Conservation (phyloP, 2,888 invertebrate species). For the Parnassius orleans region DNA sequence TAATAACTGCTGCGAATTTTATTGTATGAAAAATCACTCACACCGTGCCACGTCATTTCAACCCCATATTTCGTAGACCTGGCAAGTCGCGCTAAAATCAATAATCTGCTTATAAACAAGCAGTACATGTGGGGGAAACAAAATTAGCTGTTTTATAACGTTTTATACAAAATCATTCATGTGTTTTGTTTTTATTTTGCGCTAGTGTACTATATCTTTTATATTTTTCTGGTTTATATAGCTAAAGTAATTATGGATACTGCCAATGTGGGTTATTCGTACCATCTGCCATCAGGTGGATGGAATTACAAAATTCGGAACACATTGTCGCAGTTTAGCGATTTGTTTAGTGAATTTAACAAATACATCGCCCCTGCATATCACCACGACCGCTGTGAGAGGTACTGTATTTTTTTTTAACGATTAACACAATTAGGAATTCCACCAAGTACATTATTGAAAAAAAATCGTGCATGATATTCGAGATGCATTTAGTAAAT, state of each 20-base stretch:
- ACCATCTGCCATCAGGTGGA: slow-evolving; percentile 90
- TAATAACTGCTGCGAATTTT: background rate
- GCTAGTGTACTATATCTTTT: slow-evolving; percentile 31
- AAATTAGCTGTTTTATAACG: slow-evolving; percentile 41
- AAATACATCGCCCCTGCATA: slow-evolving; percentile 97
- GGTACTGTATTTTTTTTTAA: slow-evolving; percentile 74
- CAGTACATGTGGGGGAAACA: slow-evolving; percentile 57
- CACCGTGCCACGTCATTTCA: slow-evolving; percentile 33
- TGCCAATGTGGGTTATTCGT: slow-evolving; percentile 89
- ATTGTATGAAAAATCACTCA: background rate
- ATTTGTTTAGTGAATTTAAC: slow-evolving; percentile 97
- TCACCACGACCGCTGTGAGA: slow-evolving; percentile 97
- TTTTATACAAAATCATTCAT: slow-evolving; percentile 51
- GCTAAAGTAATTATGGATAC: slow-evolving; percentile 67
- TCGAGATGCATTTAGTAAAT: too few relatives aligned
- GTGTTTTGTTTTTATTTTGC: slow-evolving; percentile 58
- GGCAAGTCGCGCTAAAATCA: slow-evolving; percentile 58
- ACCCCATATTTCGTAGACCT: slow-evolving; percentile 30
- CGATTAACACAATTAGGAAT: background rate
- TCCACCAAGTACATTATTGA: too few relatives aligned
- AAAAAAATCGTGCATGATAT: too few relatives aligned
- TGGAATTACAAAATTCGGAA: slow-evolving; percentile 89
- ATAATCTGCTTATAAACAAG: slow-evolving; percentile 77
- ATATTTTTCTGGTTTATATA: slow-evolving; percentile 31
- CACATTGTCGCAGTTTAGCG: slow-evolving; percentile 92